Conservation (phyloP, 2,113 vertebrate genomes). For the Plestiodon gilberti region DNA sequence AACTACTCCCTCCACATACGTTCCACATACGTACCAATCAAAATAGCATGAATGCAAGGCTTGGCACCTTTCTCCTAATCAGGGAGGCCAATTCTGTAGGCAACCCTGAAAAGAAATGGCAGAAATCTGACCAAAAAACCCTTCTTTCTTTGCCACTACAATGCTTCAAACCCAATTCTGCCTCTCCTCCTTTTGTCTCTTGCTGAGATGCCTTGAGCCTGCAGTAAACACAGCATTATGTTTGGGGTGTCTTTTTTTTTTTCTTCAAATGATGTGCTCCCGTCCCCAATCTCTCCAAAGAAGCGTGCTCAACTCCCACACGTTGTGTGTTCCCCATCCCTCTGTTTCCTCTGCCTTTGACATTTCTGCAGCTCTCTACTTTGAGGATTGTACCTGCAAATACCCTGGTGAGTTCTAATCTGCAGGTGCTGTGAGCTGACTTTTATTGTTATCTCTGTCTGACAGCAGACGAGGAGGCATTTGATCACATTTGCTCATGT, state of each 20-base stretch:
- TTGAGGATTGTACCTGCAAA: slow-evolving; percentile 46
- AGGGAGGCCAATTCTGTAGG: not conserved
- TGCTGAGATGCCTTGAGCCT: not conserved
- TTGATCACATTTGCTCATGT: not conserved
- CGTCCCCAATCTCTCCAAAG: not conserved
- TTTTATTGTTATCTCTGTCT: not conserved
- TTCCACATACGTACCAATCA: not conserved
- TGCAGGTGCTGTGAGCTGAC: slow-evolving; percentile 21
- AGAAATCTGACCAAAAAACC: not conserved
- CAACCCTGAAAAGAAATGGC: not conserved
- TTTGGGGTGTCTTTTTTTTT: not conserved
- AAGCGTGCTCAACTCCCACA: not conserved
- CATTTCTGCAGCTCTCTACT: slow-evolving; percentile 28
- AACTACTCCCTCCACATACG: not conserved
- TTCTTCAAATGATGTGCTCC: not conserved
- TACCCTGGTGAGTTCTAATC: not conserved
- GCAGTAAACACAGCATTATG: not conserved
- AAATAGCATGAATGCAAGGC: too few relatives aligned
- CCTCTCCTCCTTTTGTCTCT: rapidly evolving
- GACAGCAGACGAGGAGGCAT: not conserved
- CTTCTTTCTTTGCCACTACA: rapidly evolving
- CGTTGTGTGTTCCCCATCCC: not conserved
- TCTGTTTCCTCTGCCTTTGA: not conserved
- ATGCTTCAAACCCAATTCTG: not conserved
- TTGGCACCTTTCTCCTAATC: too few relatives aligned